phyloP scores from a whole-genome alignment of 2,113 vertebrate species.

The Miniopterus natalensis region DNA sequence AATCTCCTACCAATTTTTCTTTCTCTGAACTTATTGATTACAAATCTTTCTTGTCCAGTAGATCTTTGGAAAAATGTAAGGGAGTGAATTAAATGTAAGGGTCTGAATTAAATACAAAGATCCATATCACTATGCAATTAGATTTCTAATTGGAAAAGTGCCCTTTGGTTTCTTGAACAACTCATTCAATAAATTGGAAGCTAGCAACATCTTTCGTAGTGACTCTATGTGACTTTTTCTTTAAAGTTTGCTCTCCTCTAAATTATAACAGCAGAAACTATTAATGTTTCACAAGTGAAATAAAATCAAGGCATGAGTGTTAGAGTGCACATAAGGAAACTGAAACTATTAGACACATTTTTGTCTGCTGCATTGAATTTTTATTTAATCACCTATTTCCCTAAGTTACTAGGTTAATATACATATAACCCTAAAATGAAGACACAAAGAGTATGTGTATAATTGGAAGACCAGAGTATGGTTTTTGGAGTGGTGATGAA shows the following conservation, averaged over 20 bases:
- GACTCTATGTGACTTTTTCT: conserved; percentile 46
- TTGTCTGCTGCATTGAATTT: conserved; percentile 54
- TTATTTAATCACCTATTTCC: conserved; percentile 57
- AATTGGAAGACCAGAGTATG: conserved; percentile 34
- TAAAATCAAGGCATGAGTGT: conserved; percentile 16
- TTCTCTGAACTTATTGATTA: conserved; percentile 42
- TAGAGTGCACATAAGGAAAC: background rate
- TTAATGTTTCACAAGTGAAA: conserved; percentile 10
- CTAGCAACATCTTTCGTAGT: conserved; percentile 23
- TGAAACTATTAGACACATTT: background rate
- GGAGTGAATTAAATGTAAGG: background rate
- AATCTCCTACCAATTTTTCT: conserved; percentile 8
- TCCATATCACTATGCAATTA: conserved; percentile 58
- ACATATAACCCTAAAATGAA: conserved; percentile 52
- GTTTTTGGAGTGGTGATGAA: background rate
- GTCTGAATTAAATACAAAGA: conserved; percentile 47
- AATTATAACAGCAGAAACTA: conserved; percentile 11
- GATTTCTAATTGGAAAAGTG: conserved; percentile 67
- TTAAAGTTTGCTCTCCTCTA: background rate
- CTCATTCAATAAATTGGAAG: conserved; percentile 57
- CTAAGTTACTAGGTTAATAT: conserved; percentile 9
- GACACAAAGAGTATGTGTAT: conserved; percentile 12
- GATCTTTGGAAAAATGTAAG: conserved; percentile 42
- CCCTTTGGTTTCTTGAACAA: conserved; percentile 31
- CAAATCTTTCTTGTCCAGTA: conserved; percentile 8